Evolutionary conservation across 2,113 vertebrate species (phyloP).

Genomic region (Myotis yumanensis): DNA sequence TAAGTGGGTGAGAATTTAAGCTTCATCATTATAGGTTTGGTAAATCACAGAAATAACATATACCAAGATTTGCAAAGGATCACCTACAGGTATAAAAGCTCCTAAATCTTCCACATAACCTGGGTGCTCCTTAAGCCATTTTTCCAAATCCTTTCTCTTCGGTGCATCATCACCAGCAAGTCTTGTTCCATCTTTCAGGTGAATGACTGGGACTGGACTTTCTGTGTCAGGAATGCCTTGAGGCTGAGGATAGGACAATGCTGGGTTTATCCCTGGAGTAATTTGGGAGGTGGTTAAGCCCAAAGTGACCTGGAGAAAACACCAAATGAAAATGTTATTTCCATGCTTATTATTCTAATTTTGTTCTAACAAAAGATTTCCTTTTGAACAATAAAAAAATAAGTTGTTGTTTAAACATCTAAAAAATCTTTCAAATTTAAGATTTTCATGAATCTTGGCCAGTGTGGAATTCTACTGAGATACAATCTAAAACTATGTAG

Average conservation of each 20-base stretch:
- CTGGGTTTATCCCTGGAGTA: slow-evolving; percentile 82
- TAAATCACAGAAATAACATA: neutral
- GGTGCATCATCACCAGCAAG: slow-evolving; percentile 98
- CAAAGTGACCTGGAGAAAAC: slow-evolving; percentile 86
- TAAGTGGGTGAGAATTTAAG: slow-evolving; percentile 14
- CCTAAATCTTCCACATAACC: slow-evolving; percentile 97
- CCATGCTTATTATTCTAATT: neutral
- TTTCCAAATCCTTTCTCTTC: slow-evolving; percentile 93
- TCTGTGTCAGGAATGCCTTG: slow-evolving; percentile 88
- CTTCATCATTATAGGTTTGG: neutral
- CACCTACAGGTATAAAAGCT: slow-evolving; percentile 94
- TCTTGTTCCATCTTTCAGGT: slow-evolving; percentile 96
- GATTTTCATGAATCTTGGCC: neutral
- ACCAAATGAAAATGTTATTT: slow-evolving; percentile 21
- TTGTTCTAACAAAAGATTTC: neutral
- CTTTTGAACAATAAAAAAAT: neutral
- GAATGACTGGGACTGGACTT: slow-evolving; percentile 95
- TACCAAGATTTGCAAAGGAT: slow-evolving; percentile 5
- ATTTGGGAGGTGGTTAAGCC: slow-evolving; percentile 89
- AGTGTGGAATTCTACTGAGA: neutral
- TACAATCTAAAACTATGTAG: neutral
- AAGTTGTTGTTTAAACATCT: neutral
- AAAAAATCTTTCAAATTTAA: slow-evolving; percentile 31
- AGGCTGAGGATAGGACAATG: slow-evolving; percentile 81
- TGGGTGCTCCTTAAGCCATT: slow-evolving; percentile 96